A percentile compares a stretch with the other conserved stretches of the same genome.
phyloP scores from a whole-genome alignment of 2,797 vertebrate species.

The Phrynocephalus vlangalii region DNA sequence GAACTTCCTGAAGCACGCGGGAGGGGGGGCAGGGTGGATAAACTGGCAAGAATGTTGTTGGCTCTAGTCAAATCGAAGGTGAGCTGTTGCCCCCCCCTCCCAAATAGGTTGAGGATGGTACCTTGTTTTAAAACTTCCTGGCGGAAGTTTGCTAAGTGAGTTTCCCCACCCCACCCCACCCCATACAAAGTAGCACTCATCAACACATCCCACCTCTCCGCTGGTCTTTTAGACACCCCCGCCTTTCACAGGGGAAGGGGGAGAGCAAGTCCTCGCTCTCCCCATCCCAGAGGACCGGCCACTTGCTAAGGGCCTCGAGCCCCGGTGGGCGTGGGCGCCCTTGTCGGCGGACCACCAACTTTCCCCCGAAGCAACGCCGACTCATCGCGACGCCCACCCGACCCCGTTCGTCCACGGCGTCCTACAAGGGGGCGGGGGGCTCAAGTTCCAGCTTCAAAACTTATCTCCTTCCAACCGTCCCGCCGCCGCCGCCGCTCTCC shows the following conservation, averaged over 20 bases:
- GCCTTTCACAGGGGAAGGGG: too few species aligned
- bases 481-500: too few species aligned
- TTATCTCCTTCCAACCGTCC: too few species aligned
- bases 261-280: background rate
- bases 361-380: background rate
- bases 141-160: too few species aligned
- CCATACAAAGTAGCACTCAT: background rate
- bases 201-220: background rate
- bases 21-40: too few species aligned
- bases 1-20: too few species aligned
- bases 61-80: too few species aligned
- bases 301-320: background rate
- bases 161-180: background rate
- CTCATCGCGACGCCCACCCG: background rate
- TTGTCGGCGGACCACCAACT: background rate
- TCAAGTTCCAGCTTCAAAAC: background rate
- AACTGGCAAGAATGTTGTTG: too few species aligned
- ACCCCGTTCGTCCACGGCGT: background rate
- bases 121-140: too few species aligned
- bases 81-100: too few species aligned
- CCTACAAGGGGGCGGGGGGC: background rate
- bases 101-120: too few species aligned
- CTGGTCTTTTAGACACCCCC: too few species aligned
- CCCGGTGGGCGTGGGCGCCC: background rate
- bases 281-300: background rate